A percentile compares a stretch with the other conserved stretches of the same genome.
Conservation (phyloP, 2,797 vertebrate species). For the Myiothlypis coronata region DNA sequence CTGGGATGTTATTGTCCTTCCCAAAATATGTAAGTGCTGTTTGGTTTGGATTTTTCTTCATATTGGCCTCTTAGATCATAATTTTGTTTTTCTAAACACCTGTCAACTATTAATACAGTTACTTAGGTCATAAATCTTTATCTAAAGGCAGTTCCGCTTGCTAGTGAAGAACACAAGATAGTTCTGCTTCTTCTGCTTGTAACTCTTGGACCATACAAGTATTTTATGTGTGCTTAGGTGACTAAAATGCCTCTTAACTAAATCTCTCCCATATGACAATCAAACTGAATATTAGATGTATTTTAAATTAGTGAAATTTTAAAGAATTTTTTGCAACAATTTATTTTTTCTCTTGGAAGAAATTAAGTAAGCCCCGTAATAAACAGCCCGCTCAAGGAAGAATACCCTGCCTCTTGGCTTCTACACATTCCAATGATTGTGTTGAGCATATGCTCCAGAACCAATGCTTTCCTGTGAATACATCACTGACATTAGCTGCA, state of each 20-base stretch:
- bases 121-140: background rate
- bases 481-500: slow-evolving; percentile 51
- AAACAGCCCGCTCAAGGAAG: background rate
- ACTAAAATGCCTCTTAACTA: background rate
- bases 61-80: background rate
- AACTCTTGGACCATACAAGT: background rate
- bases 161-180: background rate
- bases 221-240: background rate
- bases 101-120: background rate
- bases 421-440: background rate
- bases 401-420: background rate
- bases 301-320: background rate
- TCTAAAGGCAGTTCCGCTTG: background rate
- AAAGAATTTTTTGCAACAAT: background rate
- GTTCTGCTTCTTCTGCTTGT: background rate
- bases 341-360: background rate
- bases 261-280: background rate
- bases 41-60: background rate
- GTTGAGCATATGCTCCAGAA: slow-evolving; percentile 37
- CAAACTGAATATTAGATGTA: background rate
- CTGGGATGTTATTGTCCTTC: background rate
- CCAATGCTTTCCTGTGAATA: slow-evolving; percentile 36
- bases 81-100: slow-evolving; percentile 5
- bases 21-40: background rate
- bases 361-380: background rate